phyloP scores from a whole-genome alignment of 1,140 invertebrate species.

The Nebria ingens region DNA sequence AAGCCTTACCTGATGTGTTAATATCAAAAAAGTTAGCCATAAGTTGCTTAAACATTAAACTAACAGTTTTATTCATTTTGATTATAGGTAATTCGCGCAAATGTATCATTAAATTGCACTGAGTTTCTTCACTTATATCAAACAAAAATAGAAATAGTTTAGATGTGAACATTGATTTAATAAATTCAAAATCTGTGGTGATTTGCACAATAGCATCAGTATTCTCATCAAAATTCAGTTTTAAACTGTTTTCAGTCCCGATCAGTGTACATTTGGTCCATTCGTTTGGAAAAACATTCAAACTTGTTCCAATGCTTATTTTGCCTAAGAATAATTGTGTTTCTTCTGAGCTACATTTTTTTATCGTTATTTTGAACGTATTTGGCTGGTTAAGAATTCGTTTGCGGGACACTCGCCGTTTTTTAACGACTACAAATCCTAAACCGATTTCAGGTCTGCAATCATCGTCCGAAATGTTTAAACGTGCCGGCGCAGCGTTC shows the following conservation, averaged over 20 bases:
- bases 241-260: constrained; percentile 13
- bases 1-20: not conserved
- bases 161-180: constrained; percentile 13
- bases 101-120: constrained; percentile 13
- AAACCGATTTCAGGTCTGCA: too few species aligned
- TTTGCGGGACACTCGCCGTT: too few species aligned
- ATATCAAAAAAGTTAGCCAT: constrained; percentile 21
- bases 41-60: constrained; percentile 20
- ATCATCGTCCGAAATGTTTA: too few species aligned
- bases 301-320: constrained; percentile 15
- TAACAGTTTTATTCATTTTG: constrained; percentile 20
- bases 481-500: too few species aligned
- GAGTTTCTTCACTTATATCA: constrained; percentile 11
- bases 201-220: constrained; percentile 16
- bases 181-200: too few species aligned
- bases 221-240: constrained; percentile 16
- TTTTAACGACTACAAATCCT: too few species aligned
- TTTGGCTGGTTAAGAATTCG: too few species aligned
- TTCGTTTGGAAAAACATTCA: constrained; percentile 17
- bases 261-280: constrained; percentile 17
- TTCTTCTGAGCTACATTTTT: too few species aligned
- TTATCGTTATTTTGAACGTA: too few species aligned
- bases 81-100: constrained; percentile 23
- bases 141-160: constrained; percentile 15
- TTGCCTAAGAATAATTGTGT: not conserved